Percentiles rank a stretch among this genome's conserved stretches.
Evolutionary conservation across 2,888 invertebrate species (phyloP).

Genomic region (Miltochrista miniata): DNA sequence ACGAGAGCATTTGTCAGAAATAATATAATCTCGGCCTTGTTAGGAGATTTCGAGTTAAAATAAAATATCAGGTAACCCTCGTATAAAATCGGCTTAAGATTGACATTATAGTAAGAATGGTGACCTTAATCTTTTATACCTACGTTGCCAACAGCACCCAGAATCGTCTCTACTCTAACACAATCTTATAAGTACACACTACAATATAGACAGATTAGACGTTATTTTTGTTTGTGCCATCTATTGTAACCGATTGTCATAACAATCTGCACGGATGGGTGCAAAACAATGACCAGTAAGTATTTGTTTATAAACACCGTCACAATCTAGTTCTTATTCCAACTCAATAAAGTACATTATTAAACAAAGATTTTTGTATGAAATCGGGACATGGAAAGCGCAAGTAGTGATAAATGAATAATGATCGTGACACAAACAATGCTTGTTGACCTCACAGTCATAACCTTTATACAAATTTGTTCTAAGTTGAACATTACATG

Average conservation of each 20-base stretch:
- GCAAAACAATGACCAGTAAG: constrained; percentile 39
- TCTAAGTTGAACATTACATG: constrained; percentile 3
- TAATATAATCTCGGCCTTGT: no score
- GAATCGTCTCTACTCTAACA: no score
- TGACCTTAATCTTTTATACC: no score
- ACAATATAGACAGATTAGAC: constrained; percentile 8
- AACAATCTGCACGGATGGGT: constrained; percentile 20
- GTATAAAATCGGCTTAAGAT: no score
- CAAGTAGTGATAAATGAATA: constrained; percentile 47
- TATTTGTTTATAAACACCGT: constrained; percentile 40
- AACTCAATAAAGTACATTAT: constrained; percentile 45
- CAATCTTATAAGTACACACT: not conserved
- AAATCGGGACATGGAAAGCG: constrained; percentile 29
- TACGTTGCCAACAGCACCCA: no score
- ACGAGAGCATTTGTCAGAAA: no score
- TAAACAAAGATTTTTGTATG: constrained; percentile 36
- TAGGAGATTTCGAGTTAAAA: no score
- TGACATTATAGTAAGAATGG: no score
- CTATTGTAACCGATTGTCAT: constrained; percentile 30
- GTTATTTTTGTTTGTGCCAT: constrained; percentile 31
- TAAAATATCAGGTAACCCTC: no score
- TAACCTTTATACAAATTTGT: constrained; percentile 11
- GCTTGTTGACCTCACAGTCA: constrained; percentile 25
- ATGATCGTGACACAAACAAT: constrained; percentile 26
- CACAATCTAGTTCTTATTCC: constrained; percentile 42